phyloP scores from a whole-genome alignment of 2,888 invertebrate species.

The Nomada fabriciana region DNA sequence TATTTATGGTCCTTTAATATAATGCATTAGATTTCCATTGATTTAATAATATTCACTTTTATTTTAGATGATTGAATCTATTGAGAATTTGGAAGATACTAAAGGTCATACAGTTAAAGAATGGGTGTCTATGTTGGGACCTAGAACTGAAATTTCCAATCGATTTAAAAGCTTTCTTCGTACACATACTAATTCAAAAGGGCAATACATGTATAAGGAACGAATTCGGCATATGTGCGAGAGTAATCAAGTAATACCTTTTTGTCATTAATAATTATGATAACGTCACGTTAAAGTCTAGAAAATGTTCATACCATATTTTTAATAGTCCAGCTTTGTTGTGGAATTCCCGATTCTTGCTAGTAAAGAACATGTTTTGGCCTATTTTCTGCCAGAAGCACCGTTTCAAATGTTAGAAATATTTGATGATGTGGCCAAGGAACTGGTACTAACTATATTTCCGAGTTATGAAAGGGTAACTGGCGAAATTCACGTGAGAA shows the following conservation, averaged over 20 bases:
- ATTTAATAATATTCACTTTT: slow-evolving; percentile 19
- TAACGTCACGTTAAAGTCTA: not conserved
- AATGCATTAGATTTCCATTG: slow-evolving; percentile 16
- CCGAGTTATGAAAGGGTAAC: slow-evolving; percentile 98
- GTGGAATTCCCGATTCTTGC: slow-evolving; percentile 97
- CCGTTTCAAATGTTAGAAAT: slow-evolving; percentile 98
- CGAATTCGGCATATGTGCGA: slow-evolving; percentile 98
- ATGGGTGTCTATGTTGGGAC: slow-evolving; percentile 98
- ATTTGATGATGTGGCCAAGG: slow-evolving; percentile 97
- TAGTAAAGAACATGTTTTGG: slow-evolving; percentile 95
- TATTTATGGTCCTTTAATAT: slow-evolving; percentile 7
- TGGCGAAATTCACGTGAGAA: slow-evolving; percentile 96
- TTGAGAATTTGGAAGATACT: slow-evolving; percentile 99
- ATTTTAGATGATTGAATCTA: slow-evolving; percentile 93
- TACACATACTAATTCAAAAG: slow-evolving; percentile 94
- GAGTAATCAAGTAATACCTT: slow-evolving; percentile 88
- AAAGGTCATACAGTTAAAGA: slow-evolving; percentile 97
- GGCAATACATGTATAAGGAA: slow-evolving; percentile 95
- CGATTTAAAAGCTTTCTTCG: slow-evolving; percentile 96
- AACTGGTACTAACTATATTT: slow-evolving; percentile 96
- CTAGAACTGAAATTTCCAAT: slow-evolving; percentile 97
- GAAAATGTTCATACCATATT: slow-evolving; percentile 19
- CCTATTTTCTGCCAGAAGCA: slow-evolving; percentile 98
- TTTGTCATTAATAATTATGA: not conserved
- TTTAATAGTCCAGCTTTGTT: slow-evolving; percentile 90